Conservation (phyloP, 1,140 invertebrate genomes). For the Camponotus pennsylvanicus region DNA sequence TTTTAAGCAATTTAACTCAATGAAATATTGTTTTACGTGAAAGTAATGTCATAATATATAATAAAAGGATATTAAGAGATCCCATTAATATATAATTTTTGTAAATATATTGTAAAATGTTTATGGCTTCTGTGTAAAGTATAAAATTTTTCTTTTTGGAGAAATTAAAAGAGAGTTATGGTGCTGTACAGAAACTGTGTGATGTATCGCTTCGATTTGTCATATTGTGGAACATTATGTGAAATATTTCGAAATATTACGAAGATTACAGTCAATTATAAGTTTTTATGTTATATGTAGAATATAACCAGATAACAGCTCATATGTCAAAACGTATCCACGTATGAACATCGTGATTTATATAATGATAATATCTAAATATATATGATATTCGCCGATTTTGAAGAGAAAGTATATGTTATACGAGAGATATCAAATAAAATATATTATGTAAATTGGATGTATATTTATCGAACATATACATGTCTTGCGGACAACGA, state of each 20-base stretch:
- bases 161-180: too few species aligned
- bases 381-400: constrained; percentile 1
- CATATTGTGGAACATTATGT: not conserved
- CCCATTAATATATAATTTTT: not conserved
- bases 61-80: not conserved
- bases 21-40: constrained; percentile 10
- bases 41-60: constrained; percentile 10
- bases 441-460: constrained; percentile 31
- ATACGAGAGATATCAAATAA: constrained; percentile 18
- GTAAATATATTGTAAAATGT: constrained; percentile 31
- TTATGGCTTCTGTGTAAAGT: constrained; percentile 7
- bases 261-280: constrained; percentile 32
- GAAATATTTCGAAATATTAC: not conserved
- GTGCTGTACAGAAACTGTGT: constrained; percentile 2
- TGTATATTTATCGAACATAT: constrained; percentile 14
- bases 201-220: not conserved
- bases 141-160: not conserved
- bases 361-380: not conserved
- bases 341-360: constrained; percentile 2
- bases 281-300: constrained; percentile 6
- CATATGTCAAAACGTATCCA: not conserved
- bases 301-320: not conserved
- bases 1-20: constrained; percentile 26
- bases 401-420: not conserved
- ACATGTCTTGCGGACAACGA: constrained; percentile 31